A percentile compares a stretch with the other conserved stretches of the same genome.
These are phyloP conservation scores for Hydrozoanthus gracilis DNA, from an alignment of 92 coral and sea anemone species.

Conservation along the genomic window DNA sequence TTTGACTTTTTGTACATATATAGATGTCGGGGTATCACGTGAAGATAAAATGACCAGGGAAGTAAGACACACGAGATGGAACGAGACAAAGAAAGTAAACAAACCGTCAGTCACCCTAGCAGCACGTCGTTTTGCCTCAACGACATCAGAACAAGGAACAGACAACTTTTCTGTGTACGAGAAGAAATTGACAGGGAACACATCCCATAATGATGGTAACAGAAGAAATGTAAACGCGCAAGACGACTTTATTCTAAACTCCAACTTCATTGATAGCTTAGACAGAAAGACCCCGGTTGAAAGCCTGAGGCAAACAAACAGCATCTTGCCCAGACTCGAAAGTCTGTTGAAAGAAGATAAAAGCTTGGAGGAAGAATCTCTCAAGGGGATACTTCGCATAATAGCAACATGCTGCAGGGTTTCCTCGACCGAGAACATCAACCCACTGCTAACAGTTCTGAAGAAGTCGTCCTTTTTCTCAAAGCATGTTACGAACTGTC, in stretches of 20 bases:
- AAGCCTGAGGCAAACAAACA: background rate
- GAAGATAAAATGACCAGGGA: too few relatives aligned
- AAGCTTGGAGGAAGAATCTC: background rate
- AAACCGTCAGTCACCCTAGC: too few relatives aligned
- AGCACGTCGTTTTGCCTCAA: too few relatives aligned
- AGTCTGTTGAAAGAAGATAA: background rate
- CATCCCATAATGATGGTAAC: too few relatives aligned
- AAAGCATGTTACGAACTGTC: conserved; percentile 2
- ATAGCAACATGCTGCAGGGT: conserved; percentile 22
- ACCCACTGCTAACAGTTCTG: conserved; percentile 24
- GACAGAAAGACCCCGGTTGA: background rate
- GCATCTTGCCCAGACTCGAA: background rate
- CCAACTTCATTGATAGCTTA: background rate
- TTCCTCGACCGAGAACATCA: conserved; percentile 1
- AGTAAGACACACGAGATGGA: too few relatives aligned
- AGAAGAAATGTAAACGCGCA: background rate
- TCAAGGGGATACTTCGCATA: background rate
- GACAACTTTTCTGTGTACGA: too few relatives aligned
- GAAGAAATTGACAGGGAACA: too few relatives aligned
- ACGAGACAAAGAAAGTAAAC: too few relatives aligned
- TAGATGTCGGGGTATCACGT: too few relatives aligned
- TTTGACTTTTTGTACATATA: too few relatives aligned
- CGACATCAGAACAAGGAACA: too few relatives aligned
- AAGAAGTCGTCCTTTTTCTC: conserved; percentile 11
- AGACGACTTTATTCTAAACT: background rate